Evolutionary conservation across 2,113 vertebrate species (phyloP).

Genomic region (Planiliza haematocheilus): DNA sequence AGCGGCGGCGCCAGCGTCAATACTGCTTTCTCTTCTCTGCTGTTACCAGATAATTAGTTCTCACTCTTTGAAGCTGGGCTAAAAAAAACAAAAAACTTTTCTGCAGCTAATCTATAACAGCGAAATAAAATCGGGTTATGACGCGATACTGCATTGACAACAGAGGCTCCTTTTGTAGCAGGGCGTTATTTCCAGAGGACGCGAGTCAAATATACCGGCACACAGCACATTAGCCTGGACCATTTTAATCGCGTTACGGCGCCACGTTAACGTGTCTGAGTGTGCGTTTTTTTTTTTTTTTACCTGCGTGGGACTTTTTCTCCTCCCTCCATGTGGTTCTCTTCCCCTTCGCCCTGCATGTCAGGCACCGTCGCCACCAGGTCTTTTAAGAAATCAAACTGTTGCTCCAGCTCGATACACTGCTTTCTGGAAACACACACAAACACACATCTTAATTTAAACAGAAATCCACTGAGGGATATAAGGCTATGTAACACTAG

Average conservation of each 20-base stretch:
- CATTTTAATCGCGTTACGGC: too few species aligned
- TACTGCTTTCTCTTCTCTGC: too few species aligned
- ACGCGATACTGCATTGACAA: not conserved
- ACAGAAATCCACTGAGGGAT: too few species aligned
- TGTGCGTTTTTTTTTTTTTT: not conserved
- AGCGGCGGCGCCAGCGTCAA: too few species aligned
- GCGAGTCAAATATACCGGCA: too few species aligned
- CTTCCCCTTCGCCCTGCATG: conserved; percentile 93
- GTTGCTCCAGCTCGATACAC: conserved; percentile 94
- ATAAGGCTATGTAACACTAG: too few species aligned
- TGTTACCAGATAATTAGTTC: too few species aligned
- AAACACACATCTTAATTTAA: too few species aligned
- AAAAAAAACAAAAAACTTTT: not conserved
- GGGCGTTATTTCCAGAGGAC: too few species aligned
- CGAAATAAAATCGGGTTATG: conserved; percentile 1
- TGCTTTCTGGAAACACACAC: conserved; percentile 86
- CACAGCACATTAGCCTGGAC: too few species aligned
- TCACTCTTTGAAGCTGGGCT: not conserved
- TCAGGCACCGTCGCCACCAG: conserved; percentile 92
- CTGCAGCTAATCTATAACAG: conserved; percentile 9
- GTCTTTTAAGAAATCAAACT: conserved; percentile 96
- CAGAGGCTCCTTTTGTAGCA: not conserved
- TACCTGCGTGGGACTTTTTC: conserved; percentile 87
- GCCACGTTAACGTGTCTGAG: too few species aligned
- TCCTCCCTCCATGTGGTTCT: conserved; percentile 87